Percentiles rank a stretch among this genome's conserved stretches.
Conservation (phyloP, 2,888 invertebrate species). For the Prosapia bicincta region DNA sequence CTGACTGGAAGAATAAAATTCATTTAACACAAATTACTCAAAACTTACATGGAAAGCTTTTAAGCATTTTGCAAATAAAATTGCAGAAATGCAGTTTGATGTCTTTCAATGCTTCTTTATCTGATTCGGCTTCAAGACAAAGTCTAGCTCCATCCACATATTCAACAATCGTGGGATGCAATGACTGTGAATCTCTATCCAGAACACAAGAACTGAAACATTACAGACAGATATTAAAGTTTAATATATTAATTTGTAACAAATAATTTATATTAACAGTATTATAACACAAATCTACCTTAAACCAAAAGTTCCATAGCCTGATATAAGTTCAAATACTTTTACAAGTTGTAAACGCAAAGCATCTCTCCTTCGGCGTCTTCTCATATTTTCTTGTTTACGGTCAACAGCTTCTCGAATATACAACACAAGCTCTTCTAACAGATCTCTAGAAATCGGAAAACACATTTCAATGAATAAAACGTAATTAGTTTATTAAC, state of each 20-base stretch:
- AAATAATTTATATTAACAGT: too few species aligned
- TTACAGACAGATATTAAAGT: too few species aligned
- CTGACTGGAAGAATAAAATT: too few species aligned
- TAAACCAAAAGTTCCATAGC: conserved; percentile 82
- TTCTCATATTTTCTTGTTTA: conserved; percentile 94
- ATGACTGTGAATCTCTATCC: conserved; percentile 75
- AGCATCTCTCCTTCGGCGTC: conserved; percentile 87
- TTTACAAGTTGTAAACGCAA: conserved; percentile 87
- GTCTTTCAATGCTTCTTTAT: conserved; percentile 88
- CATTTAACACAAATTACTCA: too few species aligned
- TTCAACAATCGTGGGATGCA: conserved; percentile 86
- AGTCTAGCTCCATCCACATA: conserved; percentile 92
- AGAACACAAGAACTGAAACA: conserved; percentile 69
- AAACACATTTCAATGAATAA: too few species aligned
- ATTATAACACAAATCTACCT: conserved; percentile 48
- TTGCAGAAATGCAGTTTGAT: conserved; percentile 92
- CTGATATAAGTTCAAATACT: conserved; percentile 88
- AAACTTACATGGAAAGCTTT: conserved; percentile 82
- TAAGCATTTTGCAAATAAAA: conserved; percentile 90
- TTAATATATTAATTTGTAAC: too few species aligned
- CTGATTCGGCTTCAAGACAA: conserved; percentile 89
- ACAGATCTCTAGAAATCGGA: conserved; percentile 79
- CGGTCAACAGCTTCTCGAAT: conserved; percentile 95
- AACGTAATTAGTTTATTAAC: too few species aligned
- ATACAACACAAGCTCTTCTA: conserved; percentile 90